Conservation (phyloP, 2,797 vertebrate genomes). For the Ataeniobius toweri region DNA sequence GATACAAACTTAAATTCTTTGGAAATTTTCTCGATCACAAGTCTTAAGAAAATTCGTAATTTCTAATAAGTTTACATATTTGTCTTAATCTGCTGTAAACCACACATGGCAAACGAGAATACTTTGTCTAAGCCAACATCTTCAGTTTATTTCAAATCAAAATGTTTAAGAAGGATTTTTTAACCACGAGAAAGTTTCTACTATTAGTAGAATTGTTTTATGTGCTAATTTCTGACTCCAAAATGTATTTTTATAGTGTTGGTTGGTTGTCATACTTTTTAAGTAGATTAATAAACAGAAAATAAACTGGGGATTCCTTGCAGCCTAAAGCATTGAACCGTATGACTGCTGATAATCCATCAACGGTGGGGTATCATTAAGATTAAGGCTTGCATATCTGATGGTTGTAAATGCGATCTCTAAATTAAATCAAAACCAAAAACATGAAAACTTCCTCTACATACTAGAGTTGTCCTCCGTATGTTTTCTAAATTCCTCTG, state of each 20-base stretch:
- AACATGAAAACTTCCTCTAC: neutral
- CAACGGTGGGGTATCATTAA: neutral
- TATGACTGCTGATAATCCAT: neutral
- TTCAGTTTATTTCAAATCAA: no score
- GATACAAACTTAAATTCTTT: neutral
- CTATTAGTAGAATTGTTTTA: neutral
- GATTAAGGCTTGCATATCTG: neutral
- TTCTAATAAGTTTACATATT: neutral
- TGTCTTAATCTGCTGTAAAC: no score
- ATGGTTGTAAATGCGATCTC: neutral
- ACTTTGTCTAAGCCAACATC: no score
- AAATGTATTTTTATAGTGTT: no score
- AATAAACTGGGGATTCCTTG: neutral
- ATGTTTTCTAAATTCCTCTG: conserved; percentile 12
- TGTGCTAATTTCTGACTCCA: neutral
- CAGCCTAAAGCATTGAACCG: neutral
- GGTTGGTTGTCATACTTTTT: neutral
- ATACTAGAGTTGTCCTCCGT: neutral
- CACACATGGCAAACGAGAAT: no score
- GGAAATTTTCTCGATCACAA: neutral
- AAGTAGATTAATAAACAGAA: neutral
- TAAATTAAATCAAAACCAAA: neutral
- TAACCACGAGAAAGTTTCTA: no score
- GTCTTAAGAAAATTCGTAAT: neutral
- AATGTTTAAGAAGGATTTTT: no score